These are phyloP conservation scores for Anableps anableps DNA, from an alignment of 2,797 vertebrate genomes.

Conservation along the genomic window DNA sequence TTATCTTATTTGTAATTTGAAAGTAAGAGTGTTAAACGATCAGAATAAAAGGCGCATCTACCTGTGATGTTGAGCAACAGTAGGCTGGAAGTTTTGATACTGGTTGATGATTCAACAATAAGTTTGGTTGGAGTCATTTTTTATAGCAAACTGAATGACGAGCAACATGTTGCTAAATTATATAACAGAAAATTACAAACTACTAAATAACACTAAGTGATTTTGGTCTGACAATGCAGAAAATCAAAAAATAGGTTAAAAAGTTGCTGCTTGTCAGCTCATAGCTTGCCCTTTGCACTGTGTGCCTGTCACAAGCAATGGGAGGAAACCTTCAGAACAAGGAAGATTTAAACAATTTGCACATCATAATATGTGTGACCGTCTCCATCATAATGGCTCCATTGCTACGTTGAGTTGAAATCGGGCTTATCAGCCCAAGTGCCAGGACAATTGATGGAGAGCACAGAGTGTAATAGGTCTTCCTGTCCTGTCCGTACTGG, in stretches of 20 bases:
- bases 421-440: constrained; percentile 40
- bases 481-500: constrained; percentile 46
- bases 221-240: background rate
- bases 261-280: background rate
- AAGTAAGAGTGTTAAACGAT: background rate
- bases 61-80: background rate
- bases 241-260: background rate
- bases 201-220: background rate
- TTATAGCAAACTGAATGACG: background rate
- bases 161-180: background rate
- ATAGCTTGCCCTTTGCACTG: background rate
- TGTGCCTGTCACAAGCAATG: constrained; percentile 1
- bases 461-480: constrained; percentile 61
- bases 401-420: constrained; percentile 29
- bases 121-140: background rate
- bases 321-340: constrained; percentile 23
- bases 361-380: constrained; percentile 65
- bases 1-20: background rate
- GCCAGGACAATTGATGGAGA: constrained; percentile 62
- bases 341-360: constrained; percentile 59
- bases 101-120: background rate
- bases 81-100: too few species aligned
- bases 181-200: background rate
- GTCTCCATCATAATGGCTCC: constrained; percentile 48
- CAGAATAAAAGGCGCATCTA: background rate